Evolutionary conservation across 2,113 vertebrate species (phyloP).

Genomic region (Bujurquina vittata): DNA sequence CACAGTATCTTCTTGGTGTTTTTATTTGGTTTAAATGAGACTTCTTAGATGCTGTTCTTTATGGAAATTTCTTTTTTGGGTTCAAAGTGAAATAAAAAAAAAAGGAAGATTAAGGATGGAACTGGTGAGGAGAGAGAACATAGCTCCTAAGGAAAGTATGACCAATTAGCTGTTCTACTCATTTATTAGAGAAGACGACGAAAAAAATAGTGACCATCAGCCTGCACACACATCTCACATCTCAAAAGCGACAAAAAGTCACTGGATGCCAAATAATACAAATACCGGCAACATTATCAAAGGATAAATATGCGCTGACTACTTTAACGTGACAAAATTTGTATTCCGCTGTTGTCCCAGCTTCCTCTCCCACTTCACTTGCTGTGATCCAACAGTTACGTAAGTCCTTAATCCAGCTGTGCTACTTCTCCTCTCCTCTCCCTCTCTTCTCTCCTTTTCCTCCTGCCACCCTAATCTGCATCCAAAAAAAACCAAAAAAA

Average conservation of each 20-base stretch:
- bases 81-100: conserved; percentile 2
- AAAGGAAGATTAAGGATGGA: not conserved
- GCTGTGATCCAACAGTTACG: conserved; percentile 69
- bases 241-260: not conserved
- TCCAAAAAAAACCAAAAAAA: not conserved
- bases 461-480: conserved; percentile 50
- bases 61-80: not conserved
- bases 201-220: not conserved
- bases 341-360: conserved; percentile 52
- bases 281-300: conserved; percentile 22
- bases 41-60: not conserved
- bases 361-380: conserved; percentile 55
- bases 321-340: conserved; percentile 36
- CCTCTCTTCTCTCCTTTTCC: conserved; percentile 31
- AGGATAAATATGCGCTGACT: conserved; percentile 27
- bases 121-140: not conserved
- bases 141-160: not conserved
- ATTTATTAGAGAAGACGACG: not conserved
- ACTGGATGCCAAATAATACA: conserved; percentile 8
- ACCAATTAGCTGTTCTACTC: not conserved
- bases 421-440: conserved; percentile 47
- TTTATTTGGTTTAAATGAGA: not conserved
- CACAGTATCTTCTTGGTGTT: not conserved
- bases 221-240: not conserved
- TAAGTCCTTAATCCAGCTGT: conserved; percentile 77